Percentiles rank a stretch among this genome's conserved stretches.
Conservation (phyloP, 2,888 invertebrate genomes). For the Eucera pruinosa region DNA sequence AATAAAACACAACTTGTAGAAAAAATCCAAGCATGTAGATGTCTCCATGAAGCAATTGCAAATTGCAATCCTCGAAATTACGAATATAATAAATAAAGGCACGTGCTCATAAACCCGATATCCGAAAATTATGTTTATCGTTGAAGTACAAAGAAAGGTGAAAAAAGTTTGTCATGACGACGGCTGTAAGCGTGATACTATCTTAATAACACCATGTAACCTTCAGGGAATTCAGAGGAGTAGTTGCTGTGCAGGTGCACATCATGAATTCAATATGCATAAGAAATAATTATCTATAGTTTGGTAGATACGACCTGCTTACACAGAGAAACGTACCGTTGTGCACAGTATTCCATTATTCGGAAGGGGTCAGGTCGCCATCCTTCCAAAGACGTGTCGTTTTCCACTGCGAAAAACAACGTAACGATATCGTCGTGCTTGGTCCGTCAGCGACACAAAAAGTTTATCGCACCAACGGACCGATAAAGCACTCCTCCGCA, state of each 20-base stretch:
- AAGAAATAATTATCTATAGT: slow-evolving; percentile 42
- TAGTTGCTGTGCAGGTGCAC: slow-evolving; percentile 26
- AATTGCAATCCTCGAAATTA: not conserved
- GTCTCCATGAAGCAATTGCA: not conserved
- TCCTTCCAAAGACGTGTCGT: slow-evolving; percentile 74
- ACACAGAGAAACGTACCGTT: slow-evolving; percentile 75
- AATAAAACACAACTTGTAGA: slow-evolving; percentile 40
- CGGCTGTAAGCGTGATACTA: slow-evolving; percentile 49
- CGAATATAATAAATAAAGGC: slow-evolving; percentile 34
- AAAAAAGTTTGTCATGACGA: slow-evolving; percentile 57
- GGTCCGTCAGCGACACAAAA: slow-evolving; percentile 53
- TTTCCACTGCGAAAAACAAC: slow-evolving; percentile 66
- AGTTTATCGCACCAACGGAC: slow-evolving; percentile 54
- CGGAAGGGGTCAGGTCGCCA: slow-evolving; percentile 81
- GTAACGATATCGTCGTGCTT: slow-evolving; percentile 41
- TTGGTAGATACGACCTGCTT: slow-evolving; percentile 31
- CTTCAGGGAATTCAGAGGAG: slow-evolving; percentile 36
- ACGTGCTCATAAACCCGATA: slow-evolving; percentile 42
- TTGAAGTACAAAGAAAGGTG: slow-evolving; percentile 50
- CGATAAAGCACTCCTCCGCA: slow-evolving; percentile 63
- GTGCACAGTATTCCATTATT: slow-evolving; percentile 81
- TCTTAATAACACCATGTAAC: slow-evolving; percentile 55
- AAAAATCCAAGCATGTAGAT: slow-evolving; percentile 19
- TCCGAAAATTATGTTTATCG: slow-evolving; percentile 23
- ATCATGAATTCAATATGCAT: slow-evolving; percentile 16